Conservation (phyloP, 2,113 vertebrate genomes). For the Phyllostomus hastatus region DNA sequence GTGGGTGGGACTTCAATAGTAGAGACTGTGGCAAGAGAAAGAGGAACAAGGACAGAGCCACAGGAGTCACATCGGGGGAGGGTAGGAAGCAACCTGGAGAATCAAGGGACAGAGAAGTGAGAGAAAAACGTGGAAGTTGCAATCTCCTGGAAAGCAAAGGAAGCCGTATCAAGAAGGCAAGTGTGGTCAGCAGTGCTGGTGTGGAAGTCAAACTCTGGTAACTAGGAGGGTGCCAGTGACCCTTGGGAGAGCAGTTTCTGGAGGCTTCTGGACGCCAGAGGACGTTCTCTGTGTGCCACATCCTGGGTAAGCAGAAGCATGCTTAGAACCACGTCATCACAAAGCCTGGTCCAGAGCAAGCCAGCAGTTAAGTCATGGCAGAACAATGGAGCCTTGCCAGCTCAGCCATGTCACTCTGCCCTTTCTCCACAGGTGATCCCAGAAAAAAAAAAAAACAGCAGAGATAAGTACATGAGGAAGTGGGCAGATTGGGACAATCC, state of each 20-base stretch:
- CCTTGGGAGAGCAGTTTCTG: neutral
- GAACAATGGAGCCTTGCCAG: neutral
- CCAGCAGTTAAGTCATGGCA: neutral
- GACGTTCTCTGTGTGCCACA: neutral
- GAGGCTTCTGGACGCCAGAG: neutral
- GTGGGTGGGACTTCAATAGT: neutral
- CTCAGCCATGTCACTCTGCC: neutral
- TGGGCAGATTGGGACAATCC: neutral
- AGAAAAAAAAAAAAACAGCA: neutral
- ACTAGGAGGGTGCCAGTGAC: neutral
- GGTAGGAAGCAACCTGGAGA: neutral
- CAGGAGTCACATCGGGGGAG: neutral
- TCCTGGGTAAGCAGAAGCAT: neutral
- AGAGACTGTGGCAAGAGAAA: neutral
- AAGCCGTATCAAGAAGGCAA: neutral
- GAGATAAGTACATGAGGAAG: neutral
- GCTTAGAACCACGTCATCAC: neutral
- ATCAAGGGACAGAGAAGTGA: neutral
- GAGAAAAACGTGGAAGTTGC: neutral
- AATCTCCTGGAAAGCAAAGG: neutral
- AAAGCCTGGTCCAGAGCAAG: neutral
- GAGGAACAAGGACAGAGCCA: neutral
- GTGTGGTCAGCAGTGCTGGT: fast-evolving
- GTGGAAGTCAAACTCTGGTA: neutral
- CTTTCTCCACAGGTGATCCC: neutral